Evolutionary conservation across 2,888 invertebrate genomes (phyloP).

Genomic region (Stenolophus ochropezus): DNA sequence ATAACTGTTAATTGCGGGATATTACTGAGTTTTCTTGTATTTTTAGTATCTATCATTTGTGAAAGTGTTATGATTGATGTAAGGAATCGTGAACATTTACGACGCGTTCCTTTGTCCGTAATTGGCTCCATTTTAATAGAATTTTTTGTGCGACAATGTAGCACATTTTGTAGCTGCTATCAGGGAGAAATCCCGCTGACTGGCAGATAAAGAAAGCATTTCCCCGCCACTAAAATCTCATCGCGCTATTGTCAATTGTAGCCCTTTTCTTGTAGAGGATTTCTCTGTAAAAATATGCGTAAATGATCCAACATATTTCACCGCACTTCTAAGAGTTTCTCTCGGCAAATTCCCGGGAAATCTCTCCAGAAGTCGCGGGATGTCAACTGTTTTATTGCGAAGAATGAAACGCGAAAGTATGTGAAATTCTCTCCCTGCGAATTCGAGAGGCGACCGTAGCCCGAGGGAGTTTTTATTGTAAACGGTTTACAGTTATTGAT

Average conservation of each 20-base stretch:
- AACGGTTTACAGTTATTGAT: constrained; percentile 37
- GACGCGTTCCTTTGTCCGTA: neutral
- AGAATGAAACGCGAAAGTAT: constrained; percentile 36
- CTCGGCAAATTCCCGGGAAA: constrained; percentile 3
- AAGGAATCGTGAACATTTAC: neutral
- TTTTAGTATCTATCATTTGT: no score
- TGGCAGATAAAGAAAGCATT: constrained; percentile 6
- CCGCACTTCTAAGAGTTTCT: constrained; percentile 11
- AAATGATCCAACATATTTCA: constrained; percentile 35
- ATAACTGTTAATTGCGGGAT: no score
- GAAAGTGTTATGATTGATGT: neutral
- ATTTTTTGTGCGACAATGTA: neutral
- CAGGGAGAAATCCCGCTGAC: neutral
- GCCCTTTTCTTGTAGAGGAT: neutral
- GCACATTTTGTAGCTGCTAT: neutral
- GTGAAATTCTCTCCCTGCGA: neutral
- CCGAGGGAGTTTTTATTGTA: constrained; percentile 28
- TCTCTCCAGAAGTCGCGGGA: constrained; percentile 7
- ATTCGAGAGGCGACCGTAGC: neutral
- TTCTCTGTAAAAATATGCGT: constrained; percentile 23
- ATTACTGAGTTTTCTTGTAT: no score
- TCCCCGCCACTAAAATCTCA: constrained; percentile 18
- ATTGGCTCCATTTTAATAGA: neutral
- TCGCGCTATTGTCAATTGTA: constrained; percentile 8
- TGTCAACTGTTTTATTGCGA: constrained; percentile 39